A percentile compares a stretch with the other conserved stretches of the same genome.
Evolutionary conservation across 2,888 invertebrate genomes (phyloP).

Genomic region (Rosalia funebris): DNA sequence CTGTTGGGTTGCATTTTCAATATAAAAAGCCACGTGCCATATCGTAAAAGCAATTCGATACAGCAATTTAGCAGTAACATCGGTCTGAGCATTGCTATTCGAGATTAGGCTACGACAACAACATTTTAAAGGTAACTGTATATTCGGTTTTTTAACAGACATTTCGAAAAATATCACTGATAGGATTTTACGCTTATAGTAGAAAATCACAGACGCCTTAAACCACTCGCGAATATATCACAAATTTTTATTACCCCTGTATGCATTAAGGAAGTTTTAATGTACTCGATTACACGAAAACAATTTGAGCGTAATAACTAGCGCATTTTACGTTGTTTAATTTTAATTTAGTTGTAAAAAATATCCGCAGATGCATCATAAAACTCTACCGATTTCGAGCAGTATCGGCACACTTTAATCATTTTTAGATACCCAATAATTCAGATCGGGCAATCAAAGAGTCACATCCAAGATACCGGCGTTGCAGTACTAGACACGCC

Average conservation of each 20-base stretch:
- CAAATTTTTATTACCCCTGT: slow-evolving; percentile 29
- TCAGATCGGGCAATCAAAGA: slow-evolving; percentile 3
- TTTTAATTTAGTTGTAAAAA: not conserved
- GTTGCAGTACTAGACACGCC: slow-evolving; percentile 59
- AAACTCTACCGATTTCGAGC: not conserved
- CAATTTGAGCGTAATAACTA: no score
- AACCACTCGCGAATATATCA: slow-evolving; percentile 23
- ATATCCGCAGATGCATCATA: not conserved
- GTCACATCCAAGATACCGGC: slow-evolving; percentile 41
- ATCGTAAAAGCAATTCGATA: slow-evolving; percentile 79
- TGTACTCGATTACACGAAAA: no score
- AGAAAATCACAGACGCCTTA: slow-evolving; percentile 30
- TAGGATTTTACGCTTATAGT: not conserved
- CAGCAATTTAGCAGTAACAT: slow-evolving; percentile 71
- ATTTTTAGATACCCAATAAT: not conserved
- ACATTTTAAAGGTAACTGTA: slow-evolving; percentile 48
- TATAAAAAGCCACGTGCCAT: slow-evolving; percentile 78
- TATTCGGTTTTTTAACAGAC: slow-evolving; percentile 48
- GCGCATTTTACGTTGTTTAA: not conserved
- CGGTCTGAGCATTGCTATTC: slow-evolving; percentile 56
- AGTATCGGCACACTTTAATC: not conserved
- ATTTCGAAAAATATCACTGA: slow-evolving; percentile 40
- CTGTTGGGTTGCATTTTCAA: slow-evolving; percentile 67
- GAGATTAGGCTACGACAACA: slow-evolving; percentile 44
- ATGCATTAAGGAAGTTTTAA: no score